A percentile compares a stretch with the other conserved stretches of the same genome.
phyloP scores from a whole-genome alignment of 2,113 vertebrate genomes.

The Nematolebias whitei region DNA sequence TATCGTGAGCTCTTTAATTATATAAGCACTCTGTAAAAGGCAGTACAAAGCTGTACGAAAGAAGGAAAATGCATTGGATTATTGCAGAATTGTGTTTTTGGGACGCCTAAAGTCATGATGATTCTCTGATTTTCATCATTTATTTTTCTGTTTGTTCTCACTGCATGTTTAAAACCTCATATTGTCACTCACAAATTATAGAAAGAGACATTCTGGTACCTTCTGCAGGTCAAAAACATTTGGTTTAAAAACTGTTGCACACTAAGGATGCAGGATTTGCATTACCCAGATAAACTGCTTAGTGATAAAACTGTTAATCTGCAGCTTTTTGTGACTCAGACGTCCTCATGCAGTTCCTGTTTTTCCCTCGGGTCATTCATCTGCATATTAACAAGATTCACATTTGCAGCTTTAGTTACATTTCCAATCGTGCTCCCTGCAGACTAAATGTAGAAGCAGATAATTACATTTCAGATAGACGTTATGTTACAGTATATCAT shows the following conservation, averaged over 20 bases:
- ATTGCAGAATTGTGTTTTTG: neutral
- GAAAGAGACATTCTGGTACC: neutral
- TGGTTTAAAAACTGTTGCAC: slow-evolving; percentile 4
- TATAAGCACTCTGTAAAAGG: neutral
- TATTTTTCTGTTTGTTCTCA: neutral
- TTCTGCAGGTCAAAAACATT: neutral
- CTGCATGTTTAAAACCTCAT: neutral
- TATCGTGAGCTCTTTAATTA: neutral
- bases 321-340: slow-evolving; percentile 35
- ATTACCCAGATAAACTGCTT: slow-evolving; percentile 31
- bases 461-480: slow-evolving; percentile 46
- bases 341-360: slow-evolving; percentile 25
- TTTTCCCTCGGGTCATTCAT: slow-evolving; percentile 35
- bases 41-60: neutral
- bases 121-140: neutral
- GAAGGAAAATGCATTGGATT: neutral
- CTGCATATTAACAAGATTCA: slow-evolving; percentile 51
- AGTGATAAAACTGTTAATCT: slow-evolving; percentile 47
- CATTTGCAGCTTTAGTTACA: slow-evolving; percentile 60
- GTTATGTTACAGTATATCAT: slow-evolving; percentile 2
- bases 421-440: slow-evolving; percentile 26
- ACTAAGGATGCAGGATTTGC: slow-evolving; percentile 23
- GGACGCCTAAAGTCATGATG: neutral
- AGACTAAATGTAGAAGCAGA: slow-evolving; percentile 41
- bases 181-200: too few relatives aligned